Percentiles rank a stretch among this genome's conserved stretches.
Conservation (phyloP, 2,888 invertebrate genomes). For the Amaurobius ferox region DNA sequence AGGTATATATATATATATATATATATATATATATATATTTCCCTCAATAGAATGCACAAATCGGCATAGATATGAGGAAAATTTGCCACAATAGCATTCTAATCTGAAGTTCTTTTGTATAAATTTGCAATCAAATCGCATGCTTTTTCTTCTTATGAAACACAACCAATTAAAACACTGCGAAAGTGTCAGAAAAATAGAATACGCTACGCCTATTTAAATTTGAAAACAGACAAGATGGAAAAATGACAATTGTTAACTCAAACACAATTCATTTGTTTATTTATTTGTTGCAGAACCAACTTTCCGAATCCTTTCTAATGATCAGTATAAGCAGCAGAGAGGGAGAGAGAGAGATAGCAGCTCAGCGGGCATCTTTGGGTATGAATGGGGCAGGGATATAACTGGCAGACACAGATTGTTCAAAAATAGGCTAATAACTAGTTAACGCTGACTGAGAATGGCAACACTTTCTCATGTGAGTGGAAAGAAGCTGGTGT, state of each 20-base stretch:
- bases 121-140: too few relatives aligned
- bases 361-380: slow-evolving; percentile 24
- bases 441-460: slow-evolving; percentile 42
- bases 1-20: too few relatives aligned
- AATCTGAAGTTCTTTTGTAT: too few relatives aligned
- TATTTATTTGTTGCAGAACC: slow-evolving; percentile 1
- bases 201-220: too few relatives aligned
- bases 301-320: neutral
- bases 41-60: too few relatives aligned
- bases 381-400: slow-evolving; percentile 1
- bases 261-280: neutral
- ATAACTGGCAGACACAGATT: slow-evolving; percentile 46
- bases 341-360: neutral
- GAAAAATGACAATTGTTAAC: slow-evolving; percentile 4
- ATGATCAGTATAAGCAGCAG: neutral
- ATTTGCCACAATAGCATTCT: too few relatives aligned
- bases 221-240: neutral
- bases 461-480: slow-evolving; percentile 43
- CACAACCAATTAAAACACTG: too few relatives aligned
- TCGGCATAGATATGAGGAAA: too few relatives aligned
- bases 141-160: too few relatives aligned
- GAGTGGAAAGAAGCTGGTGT: neutral
- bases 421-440: slow-evolving; percentile 63
- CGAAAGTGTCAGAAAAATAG: too few relatives aligned
- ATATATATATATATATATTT: too few relatives aligned